Evolutionary conservation across 2,888 invertebrate species (phyloP), one percentile per base, ranked within the genome.

Genomic region (Andrena dorsata): DNA sequence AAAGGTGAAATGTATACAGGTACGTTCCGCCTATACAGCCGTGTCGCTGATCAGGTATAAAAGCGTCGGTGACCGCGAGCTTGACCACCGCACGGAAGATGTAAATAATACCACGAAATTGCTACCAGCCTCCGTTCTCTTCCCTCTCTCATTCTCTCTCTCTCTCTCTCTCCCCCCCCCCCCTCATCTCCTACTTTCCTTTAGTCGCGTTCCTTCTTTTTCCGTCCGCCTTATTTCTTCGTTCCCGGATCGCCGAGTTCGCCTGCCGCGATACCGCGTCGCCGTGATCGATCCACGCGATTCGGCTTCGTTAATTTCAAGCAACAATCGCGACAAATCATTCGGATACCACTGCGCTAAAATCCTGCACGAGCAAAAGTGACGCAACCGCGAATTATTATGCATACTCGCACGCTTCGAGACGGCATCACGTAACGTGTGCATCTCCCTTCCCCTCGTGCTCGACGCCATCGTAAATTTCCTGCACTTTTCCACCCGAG

Each of bases 71-170:
- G 83, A 76, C 47, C 81, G 73, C 68, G 81, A 63, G 71, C 60
- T 84, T 84, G 76, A 83, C 85, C 89, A 77, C 84, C 81, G 84
- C 80, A 83, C 77, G 69, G 76, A 70, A 85, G 88, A 88, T 90
- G 90, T 91, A 90, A 91, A 91, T 91, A 91, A 91, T 90, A 90
- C 90, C 85, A 85, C 86, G 87, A 89, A 89, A 91, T 91, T 90
- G 91, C 90, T 91, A 91, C 91, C 89, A 88, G 87, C 82, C 83
- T 82, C 82, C 70, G 80, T 75, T 28, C 32, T 64, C 76, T 4
- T 16, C 41, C 16, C 74, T 70, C 73, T 73, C 30, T 76, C 28
- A n/a, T n/a, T 71, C 64, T 3, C 28, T 41, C 68, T 58, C n/a
- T n/a, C n/a, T n/a, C n/a, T n/a, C n/a, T n/a, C n/a, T n/a, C n/a